A percentile compares a stretch with the other conserved stretches of the same genome.
Evolutionary conservation across 1,140 invertebrate genomes (phyloP).

Genomic region (Nasonia longicornis): DNA sequence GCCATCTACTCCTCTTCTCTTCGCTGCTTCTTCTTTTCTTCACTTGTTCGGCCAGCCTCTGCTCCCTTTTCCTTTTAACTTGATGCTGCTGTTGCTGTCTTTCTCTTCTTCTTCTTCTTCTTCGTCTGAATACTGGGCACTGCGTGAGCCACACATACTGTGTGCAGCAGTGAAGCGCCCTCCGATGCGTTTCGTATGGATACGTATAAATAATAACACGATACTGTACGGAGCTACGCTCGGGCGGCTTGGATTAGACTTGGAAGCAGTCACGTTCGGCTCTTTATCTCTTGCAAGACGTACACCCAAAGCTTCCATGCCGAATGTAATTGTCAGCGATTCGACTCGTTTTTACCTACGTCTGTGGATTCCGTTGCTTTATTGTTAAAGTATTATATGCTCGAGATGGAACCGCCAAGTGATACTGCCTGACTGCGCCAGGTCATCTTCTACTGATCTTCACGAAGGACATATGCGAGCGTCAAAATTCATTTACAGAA

Average conservation of each 20-base stretch:
- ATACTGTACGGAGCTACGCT: too few species aligned
- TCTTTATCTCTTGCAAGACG: neutral
- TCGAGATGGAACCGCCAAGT: too few species aligned
- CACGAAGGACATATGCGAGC: too few species aligned
- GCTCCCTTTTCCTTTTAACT: slow-evolving; percentile 14
- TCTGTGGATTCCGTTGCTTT: too few species aligned
- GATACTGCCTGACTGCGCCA: too few species aligned
- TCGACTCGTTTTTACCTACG: too few species aligned
- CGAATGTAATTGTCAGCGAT: too few species aligned
- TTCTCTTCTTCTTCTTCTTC: neutral
- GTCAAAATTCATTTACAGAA: too few species aligned
- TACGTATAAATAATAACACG: neutral
- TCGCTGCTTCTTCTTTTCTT: slow-evolving; percentile 33
- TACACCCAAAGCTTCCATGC: too few species aligned
- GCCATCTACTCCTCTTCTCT: slow-evolving; percentile 25
- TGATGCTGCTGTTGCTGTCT: neutral
- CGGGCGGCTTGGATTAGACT: neutral
- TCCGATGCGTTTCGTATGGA: neutral
- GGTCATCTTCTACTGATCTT: too few species aligned
- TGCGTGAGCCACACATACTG: neutral
- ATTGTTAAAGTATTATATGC: too few species aligned
- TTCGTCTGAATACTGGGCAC: neutral
- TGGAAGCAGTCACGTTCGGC: neutral
- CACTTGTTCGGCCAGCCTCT: slow-evolving; percentile 2
- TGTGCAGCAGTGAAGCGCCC: neutral